Evolutionary conservation across 1,140 invertebrate genomes (phyloP).

Genomic region (Nephila pilipes): DNA sequence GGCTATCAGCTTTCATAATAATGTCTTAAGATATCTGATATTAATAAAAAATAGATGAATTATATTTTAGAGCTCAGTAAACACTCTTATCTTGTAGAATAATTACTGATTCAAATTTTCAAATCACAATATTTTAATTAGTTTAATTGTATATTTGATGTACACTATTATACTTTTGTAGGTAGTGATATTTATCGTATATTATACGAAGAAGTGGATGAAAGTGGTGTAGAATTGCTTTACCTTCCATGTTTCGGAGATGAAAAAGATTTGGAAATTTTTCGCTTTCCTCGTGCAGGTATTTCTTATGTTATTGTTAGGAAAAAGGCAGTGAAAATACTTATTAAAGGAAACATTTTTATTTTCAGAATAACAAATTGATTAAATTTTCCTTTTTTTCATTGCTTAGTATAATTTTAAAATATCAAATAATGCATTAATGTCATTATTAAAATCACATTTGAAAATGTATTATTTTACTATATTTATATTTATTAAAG

Average conservation of each 20-base stretch:
- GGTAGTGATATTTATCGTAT: constrained; percentile 86
- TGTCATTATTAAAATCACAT: too few species aligned
- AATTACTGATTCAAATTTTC: neutral
- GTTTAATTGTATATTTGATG: too few species aligned
- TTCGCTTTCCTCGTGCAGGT: constrained; percentile 95
- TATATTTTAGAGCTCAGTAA: neutral
- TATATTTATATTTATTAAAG: too few species aligned
- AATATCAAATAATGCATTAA: too few species aligned
- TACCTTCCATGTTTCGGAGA: constrained; percentile 91
- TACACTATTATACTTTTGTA: neutral
- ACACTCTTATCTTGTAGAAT: neutral
- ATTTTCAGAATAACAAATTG: too few species aligned
- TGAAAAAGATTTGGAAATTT: constrained; percentile 91
- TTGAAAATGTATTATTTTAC: too few species aligned
- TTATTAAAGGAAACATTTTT: too few species aligned
- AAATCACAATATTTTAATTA: too few species aligned
- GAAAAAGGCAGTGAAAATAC: neutral
- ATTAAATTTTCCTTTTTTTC: too few species aligned
- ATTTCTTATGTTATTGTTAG: constrained; percentile 1
- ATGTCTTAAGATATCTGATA: neutral
- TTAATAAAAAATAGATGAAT: neutral
- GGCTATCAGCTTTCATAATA: neutral
- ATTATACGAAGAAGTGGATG: constrained; percentile 97
- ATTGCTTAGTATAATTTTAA: too few species aligned
- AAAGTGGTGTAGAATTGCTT: constrained; percentile 94